A percentile compares a stretch with the other conserved stretches of the same genome.
These are phyloP conservation scores for Lasius fuliginosus DNA, from an alignment of 2,888 invertebrate species.

Conservation along the genomic window DNA sequence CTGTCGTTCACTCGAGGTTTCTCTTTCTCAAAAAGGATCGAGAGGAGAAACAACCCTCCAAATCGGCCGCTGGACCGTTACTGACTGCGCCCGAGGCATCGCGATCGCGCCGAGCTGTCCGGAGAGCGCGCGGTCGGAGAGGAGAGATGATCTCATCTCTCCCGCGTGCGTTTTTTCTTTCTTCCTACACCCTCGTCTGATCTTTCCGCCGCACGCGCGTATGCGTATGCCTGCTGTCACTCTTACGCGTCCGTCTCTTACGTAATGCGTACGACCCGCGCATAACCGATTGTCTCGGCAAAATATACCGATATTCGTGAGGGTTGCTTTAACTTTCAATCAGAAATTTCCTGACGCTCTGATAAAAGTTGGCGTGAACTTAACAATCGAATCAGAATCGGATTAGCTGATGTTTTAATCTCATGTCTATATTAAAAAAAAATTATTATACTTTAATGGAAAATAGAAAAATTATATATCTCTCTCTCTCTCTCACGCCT, in stretches of 20 bases:
- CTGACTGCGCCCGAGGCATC: conserved; percentile 74
- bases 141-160: conserved; percentile 82
- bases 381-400: neutral
- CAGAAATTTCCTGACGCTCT: neutral
- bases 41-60: conserved; percentile 70
- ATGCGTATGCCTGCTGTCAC: conserved; percentile 30
- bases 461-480: neutral
- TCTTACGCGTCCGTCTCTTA: conserved; percentile 50
- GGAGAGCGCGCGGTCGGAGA: conserved; percentile 46
- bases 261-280: conserved; percentile 61
- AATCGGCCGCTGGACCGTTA: conserved; percentile 79
- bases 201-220: conserved; percentile 77
- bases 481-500: neutral
- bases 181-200: conserved; percentile 80
- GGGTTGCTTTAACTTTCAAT: neutral
- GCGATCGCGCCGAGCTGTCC: conserved; percentile 36
- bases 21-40: conserved; percentile 50
- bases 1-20: conserved; percentile 34
- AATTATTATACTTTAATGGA: neutral
- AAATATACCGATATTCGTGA: neutral
- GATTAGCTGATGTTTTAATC: neutral
- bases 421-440: neutral
- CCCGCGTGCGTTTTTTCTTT: conserved; percentile 69
- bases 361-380: neutral
- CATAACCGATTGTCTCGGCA: neutral